These are phyloP conservation scores for Enteromius viviparus DNA, from an alignment of 2,797 vertebrate genomes.

Conservation along the genomic window DNA sequence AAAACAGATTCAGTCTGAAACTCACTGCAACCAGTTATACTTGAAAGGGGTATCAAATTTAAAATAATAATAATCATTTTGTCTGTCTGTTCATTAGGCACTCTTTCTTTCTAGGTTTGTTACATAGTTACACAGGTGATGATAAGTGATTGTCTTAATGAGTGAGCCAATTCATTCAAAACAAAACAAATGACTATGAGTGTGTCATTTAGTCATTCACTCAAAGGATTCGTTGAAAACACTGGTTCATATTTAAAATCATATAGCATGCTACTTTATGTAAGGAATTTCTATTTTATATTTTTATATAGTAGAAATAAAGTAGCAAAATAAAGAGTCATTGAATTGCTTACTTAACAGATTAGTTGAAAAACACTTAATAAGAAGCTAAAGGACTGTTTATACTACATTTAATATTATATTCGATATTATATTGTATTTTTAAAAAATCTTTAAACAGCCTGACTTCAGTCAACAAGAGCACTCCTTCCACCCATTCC, in stretches of 20 bases:
- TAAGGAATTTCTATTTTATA: neutral
- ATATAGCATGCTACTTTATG: neutral
- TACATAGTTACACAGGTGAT: neutral
- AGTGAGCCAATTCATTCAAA: neutral
- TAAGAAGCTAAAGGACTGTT: neutral
- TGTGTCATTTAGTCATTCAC: neutral
- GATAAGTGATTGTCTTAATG: neutral
- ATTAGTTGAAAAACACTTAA: neutral
- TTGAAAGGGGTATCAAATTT: neutral
- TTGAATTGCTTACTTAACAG: neutral
- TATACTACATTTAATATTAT: too few relatives aligned
- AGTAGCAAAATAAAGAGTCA: neutral
- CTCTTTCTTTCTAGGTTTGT: neutral
- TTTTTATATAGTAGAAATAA: neutral
- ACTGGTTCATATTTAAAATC: neutral
- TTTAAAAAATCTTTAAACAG: neutral
- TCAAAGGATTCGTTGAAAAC: neutral
- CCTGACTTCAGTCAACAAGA: neutral
- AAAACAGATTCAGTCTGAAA: slow-evolving; percentile 20
- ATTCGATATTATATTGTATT: too few relatives aligned
- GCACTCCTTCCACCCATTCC: neutral
- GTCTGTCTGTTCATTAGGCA: neutral
- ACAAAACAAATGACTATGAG: neutral
- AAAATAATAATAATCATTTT: neutral
- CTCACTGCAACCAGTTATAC: slow-evolving; percentile 6